These are phyloP conservation scores for Coracias cyanogaster DNA, from an alignment of 2,797 vertebrate species.

Conservation along the genomic window DNA sequence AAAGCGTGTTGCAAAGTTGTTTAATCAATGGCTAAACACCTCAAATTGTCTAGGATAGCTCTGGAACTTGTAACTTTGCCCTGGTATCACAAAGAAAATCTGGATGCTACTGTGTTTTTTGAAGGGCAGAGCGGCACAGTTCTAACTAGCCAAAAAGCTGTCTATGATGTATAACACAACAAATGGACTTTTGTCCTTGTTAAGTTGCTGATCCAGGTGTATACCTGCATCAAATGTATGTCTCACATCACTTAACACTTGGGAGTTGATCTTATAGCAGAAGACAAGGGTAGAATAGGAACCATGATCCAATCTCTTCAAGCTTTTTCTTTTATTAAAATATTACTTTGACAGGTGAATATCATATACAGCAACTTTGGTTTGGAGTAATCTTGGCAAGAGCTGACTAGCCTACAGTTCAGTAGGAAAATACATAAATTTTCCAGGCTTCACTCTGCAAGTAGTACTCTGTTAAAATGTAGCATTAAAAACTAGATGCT, in stretches of 20 bases:
- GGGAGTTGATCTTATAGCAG: background rate
- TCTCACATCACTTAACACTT: background rate
- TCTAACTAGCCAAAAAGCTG: background rate
- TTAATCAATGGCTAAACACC: background rate
- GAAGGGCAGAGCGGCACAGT: background rate
- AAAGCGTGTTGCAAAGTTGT: background rate
- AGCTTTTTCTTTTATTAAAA: background rate
- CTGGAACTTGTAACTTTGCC: background rate
- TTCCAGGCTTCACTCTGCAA: background rate
- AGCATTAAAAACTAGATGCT: background rate
- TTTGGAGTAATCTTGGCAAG: background rate
- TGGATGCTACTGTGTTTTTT: background rate
- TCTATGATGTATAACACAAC: background rate
- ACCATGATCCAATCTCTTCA: background rate
- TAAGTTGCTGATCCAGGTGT: background rate
- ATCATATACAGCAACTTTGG: background rate
- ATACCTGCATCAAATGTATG: background rate
- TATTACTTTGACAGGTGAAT: background rate
- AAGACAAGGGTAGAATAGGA: background rate
- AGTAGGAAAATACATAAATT: background rate
- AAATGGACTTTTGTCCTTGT: background rate
- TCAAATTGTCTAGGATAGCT: background rate
- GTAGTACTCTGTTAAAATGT: background rate
- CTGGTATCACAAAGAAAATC: background rate
- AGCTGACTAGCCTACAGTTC: background rate